Conservation (phyloP, 2,888 invertebrate species). For the Eudemis profundana region DNA sequence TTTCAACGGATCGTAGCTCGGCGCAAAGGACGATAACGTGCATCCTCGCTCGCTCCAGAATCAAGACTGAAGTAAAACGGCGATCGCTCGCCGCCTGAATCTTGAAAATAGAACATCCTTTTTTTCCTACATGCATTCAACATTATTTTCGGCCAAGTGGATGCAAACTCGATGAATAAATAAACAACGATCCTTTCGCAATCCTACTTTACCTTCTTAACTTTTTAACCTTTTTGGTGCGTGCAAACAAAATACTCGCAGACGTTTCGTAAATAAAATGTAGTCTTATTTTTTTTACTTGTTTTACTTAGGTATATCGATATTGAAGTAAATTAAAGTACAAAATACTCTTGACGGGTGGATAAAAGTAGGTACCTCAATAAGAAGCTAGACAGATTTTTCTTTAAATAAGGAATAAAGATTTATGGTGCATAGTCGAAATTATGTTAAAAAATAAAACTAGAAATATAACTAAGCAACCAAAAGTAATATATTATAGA, state of each 20-base stretch:
- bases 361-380: no score
- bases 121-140: slow-evolving; percentile 2
- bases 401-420: neutral
- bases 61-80: slow-evolving; percentile 30
- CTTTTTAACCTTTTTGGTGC: slow-evolving; percentile 6
- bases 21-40: slow-evolving; percentile 18
- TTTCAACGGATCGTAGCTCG: slow-evolving; percentile 17
- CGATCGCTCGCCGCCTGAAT: slow-evolving; percentile 14
- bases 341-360: no score
- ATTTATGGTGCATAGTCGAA: neutral
- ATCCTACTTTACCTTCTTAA: slow-evolving; percentile 16
- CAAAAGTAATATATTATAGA: no score
- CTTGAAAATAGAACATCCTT: slow-evolving; percentile 28
- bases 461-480: no score
- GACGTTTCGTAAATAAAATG: slow-evolving; percentile 6
- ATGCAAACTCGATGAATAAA: slow-evolving; percentile 12
- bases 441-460: no score
- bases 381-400: neutral
- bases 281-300: neutral
- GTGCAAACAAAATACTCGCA: slow-evolving; percentile 1
- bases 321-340: neutral
- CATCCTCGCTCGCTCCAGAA: slow-evolving; percentile 21
- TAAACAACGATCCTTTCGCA: slow-evolving; percentile 6
- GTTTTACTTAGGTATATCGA: neutral
- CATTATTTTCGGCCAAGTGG: slow-evolving; percentile 14